A percentile compares a stretch with the other conserved stretches of the same genome.
Evolutionary conservation across 2,888 invertebrate species (phyloP).

Genomic region (Isotomurus palustris): DNA sequence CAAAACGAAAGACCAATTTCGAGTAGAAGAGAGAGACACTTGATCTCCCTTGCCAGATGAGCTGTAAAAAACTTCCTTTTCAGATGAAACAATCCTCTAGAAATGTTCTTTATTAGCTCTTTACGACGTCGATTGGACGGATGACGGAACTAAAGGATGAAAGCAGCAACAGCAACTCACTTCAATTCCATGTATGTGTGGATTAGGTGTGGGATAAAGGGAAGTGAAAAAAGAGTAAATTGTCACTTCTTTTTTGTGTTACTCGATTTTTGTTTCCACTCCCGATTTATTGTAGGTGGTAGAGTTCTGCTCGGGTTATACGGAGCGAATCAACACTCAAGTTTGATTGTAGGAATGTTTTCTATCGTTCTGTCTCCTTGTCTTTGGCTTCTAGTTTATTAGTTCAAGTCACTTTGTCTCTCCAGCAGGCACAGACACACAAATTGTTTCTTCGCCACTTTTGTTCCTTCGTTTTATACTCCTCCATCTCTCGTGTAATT

Average conservation of each 20-base stretch:
- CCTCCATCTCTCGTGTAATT: conserved; percentile 5
- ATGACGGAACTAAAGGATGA: too few species aligned
- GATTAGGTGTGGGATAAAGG: neutral
- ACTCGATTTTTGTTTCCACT: neutral
- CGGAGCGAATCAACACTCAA: too few species aligned
- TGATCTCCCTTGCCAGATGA: neutral
- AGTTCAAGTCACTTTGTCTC: too few species aligned
- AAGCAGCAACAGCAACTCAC: neutral
- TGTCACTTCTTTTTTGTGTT: too few species aligned
- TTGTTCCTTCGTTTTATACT: neutral
- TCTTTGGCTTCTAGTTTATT: too few species aligned
- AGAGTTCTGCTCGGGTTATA: too few species aligned
- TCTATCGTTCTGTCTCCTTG: too few species aligned
- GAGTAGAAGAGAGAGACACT: neutral
- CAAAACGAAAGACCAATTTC: neutral
- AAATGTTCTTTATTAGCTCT: neutral
- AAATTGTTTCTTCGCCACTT: conserved; percentile 4
- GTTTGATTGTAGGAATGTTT: too few species aligned
- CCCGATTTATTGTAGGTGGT: neutral
- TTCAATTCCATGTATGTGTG: neutral
- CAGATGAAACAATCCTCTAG: neutral
- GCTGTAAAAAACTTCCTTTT: neutral
- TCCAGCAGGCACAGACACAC: neutral
- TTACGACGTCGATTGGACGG: neutral
- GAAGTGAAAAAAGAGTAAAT: neutral